phyloP scores from a whole-genome alignment of 1,140 invertebrate species.

The Aphelinus certus region DNA sequence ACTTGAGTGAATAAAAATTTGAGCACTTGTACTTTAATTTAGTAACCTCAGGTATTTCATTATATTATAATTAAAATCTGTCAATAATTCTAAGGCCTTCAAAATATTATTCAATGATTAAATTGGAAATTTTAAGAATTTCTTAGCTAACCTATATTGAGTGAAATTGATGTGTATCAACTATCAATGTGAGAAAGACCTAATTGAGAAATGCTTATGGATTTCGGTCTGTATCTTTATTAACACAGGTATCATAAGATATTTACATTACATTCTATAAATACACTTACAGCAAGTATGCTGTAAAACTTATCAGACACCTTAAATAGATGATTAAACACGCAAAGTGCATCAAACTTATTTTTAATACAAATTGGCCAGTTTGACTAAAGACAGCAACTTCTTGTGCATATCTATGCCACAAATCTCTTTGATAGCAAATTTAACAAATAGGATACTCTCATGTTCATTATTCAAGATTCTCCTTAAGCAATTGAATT shows the following conservation, averaged over 20 bases:
- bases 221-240: slow-evolving; percentile 34
- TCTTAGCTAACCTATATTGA: too few species aligned
- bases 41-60: slow-evolving; percentile 22
- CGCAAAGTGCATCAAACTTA: slow-evolving; percentile 2
- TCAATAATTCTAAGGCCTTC: neutral
- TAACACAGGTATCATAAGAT: slow-evolving; percentile 34
- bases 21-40: slow-evolving; percentile 9
- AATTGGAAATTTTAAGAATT: too few species aligned
- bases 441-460: neutral
- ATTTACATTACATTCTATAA: slow-evolving; percentile 38
- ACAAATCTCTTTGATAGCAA: slow-evolving; percentile 13
- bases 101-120: too few species aligned
- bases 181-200: neutral
- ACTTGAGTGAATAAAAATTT: neutral
- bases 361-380: slow-evolving; percentile 6
- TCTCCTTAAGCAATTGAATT: too few species aligned
- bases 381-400: slow-evolving; percentile 14
- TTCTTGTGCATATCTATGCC: slow-evolving; percentile 14
- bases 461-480: neutral
- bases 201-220: slow-evolving; percentile 20
- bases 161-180: too few species aligned
- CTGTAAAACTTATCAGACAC: slow-evolving; percentile 15
- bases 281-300: slow-evolving; percentile 26
- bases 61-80: slow-evolving; percentile 14
- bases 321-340: slow-evolving; percentile 27